phyloP scores from a whole-genome alignment of 2,797 vertebrate genomes.

The Chaetodon trifasciatus region DNA sequence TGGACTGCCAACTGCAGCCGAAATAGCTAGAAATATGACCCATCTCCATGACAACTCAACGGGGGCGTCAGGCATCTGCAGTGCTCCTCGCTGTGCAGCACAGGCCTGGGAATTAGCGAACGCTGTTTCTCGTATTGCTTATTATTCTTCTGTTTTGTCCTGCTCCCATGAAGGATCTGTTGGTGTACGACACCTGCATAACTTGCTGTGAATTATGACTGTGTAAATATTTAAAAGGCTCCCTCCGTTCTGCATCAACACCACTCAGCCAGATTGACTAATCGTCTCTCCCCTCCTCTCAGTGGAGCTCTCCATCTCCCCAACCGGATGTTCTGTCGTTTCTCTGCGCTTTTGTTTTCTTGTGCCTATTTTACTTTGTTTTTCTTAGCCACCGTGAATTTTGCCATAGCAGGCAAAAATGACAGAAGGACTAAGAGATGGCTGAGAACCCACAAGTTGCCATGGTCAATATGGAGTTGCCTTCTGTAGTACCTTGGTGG shows the following conservation, averaged over 20 bases:
- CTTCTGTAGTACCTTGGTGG: constrained; percentile 71
- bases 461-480: constrained; percentile 73
- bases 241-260: constrained; percentile 81
- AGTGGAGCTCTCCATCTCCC: constrained; percentile 61
- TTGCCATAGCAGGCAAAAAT: constrained; percentile 60
- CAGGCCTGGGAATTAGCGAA: constrained; percentile 55
- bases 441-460: constrained; percentile 67
- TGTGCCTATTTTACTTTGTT: constrained; percentile 34
- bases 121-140: constrained; percentile 38
- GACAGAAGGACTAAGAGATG: constrained; percentile 58
- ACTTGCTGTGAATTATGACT: constrained; percentile 78
- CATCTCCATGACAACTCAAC: constrained; percentile 72
- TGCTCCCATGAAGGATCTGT: constrained; percentile 59
- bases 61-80: constrained; percentile 58
- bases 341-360: constrained; percentile 21
- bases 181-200: constrained; percentile 75
- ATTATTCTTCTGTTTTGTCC: constrained; percentile 63
- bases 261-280: constrained; percentile 82
- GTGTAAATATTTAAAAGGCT: constrained; percentile 86
- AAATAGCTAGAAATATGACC: constrained; percentile 63
- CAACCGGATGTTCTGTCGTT: constrained; percentile 69
- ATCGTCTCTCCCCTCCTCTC: constrained; percentile 72
- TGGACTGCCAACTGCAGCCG: constrained; percentile 46
- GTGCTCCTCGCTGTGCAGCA: constrained; percentile 36
- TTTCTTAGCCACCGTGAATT: constrained; percentile 64